phyloP scores from a whole-genome alignment of 2,113 vertebrate genomes.

The Prochilodus magdalenae region DNA sequence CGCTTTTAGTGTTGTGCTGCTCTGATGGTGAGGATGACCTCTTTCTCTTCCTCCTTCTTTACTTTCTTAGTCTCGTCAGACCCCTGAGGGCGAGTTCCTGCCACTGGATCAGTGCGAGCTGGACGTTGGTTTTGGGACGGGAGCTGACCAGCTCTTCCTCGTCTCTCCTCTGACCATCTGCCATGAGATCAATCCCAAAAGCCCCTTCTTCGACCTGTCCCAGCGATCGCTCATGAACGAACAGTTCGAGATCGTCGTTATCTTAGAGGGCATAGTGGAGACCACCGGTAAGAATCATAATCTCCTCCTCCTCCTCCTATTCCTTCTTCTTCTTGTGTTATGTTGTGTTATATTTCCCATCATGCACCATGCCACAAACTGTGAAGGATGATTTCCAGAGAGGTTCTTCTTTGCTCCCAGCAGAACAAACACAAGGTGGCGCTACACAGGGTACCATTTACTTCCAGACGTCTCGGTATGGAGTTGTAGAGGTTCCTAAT shows the following conservation, averaged over 20 bases:
- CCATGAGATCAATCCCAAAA: slow-evolving; percentile 88
- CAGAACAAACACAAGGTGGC: too few species aligned
- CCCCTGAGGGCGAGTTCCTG: slow-evolving; percentile 89
- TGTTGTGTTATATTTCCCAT: too few species aligned
- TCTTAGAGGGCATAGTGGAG: slow-evolving; percentile 91
- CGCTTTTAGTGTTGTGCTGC: neutral
- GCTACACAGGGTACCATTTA: too few species aligned
- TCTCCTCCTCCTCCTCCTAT: neutral
- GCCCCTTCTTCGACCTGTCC: slow-evolving; percentile 87
- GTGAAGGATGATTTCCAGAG: too few species aligned
- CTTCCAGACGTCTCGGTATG: too few species aligned
- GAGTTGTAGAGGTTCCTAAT: too few species aligned
- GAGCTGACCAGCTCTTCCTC: slow-evolving; percentile 89
- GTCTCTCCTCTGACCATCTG: slow-evolving; percentile 91
- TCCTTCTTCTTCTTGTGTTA: neutral
- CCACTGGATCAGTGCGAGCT: slow-evolving; percentile 89
- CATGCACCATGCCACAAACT: too few species aligned
- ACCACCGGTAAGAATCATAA: slow-evolving; percentile 80
- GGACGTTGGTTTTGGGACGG: slow-evolving; percentile 90
- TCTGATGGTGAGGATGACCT: neutral
- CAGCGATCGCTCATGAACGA: slow-evolving; percentile 86
- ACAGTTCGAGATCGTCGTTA: slow-evolving; percentile 90
- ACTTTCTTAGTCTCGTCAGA: slow-evolving; percentile 89
- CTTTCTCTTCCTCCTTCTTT: neutral
- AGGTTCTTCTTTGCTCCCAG: too few species aligned